These are phyloP conservation scores for Deilephila elpenor DNA, from an alignment of 2,888 invertebrate genomes.

Conservation along the genomic window DNA sequence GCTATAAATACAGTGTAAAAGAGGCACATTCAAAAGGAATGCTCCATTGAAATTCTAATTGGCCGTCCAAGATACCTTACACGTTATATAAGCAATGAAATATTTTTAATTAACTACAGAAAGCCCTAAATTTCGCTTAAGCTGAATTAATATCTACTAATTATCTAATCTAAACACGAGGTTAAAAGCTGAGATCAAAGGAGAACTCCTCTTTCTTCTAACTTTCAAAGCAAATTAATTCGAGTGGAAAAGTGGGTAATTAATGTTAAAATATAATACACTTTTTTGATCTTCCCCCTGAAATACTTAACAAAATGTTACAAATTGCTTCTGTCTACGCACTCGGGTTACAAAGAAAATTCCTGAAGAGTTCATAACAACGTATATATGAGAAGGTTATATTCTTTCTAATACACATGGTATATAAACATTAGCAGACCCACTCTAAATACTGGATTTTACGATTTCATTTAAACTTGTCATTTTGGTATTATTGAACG, in stretches of 20 bases:
- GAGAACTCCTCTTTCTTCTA: conserved; percentile 51
- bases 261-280: conserved; percentile 45
- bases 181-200: conserved; percentile 59
- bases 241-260: conserved; percentile 52
- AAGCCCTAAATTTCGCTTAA: conserved; percentile 48
- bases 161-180: conserved; percentile 58
- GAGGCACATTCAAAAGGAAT: not conserved
- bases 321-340: conserved; percentile 5
- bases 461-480: too few relatives aligned
- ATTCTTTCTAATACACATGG: not conserved
- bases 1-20: not conserved
- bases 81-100: conserved; percentile 38
- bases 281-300: conserved; percentile 24
- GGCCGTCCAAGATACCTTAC: conserved; percentile 1
- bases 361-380: not conserved
- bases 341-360: not conserved
- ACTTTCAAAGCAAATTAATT: conserved; percentile 59
- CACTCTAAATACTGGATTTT: too few relatives aligned
- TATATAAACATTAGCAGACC: too few relatives aligned
- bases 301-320: conserved; percentile 24
- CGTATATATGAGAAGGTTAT: not conserved
- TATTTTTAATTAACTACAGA: conserved; percentile 53
- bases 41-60: not conserved
- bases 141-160: conserved; percentile 54
- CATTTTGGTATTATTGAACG: too few relatives aligned